phyloP scores from a whole-genome alignment of 2,113 vertebrate genomes.

The Dipodomys ordii region DNA sequence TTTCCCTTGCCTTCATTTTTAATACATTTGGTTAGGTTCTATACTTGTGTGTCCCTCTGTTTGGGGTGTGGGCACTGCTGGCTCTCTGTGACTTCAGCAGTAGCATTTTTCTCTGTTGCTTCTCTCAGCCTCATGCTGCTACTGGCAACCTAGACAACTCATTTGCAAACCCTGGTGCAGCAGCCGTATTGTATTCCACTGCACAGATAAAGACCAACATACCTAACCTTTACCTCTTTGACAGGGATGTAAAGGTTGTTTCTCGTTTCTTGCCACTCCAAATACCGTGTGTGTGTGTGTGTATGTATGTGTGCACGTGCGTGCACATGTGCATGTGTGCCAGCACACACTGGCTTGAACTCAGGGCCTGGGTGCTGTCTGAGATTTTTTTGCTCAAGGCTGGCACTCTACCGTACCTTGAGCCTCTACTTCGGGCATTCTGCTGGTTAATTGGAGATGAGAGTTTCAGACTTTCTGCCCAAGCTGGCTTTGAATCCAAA shows the following conservation, averaged over 20 bases:
- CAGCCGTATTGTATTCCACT: not conserved
- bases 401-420: no score
- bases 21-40: not conserved
- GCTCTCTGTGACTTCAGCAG: no score
- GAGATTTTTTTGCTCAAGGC: no score
- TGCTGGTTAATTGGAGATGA: no score
- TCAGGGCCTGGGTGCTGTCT: no score
- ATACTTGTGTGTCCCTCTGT: not conserved
- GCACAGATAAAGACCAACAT: not conserved
- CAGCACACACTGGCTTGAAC: no score
- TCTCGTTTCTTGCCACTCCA: not conserved
- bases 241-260: not conserved
- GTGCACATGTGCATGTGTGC: no score
- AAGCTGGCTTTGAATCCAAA: no score
- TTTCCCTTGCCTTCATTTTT: not conserved
- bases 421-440: no score
- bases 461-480: no score
- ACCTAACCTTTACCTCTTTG: not conserved
- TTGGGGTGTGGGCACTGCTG: not conserved
- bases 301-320: no score
- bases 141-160: not conserved
- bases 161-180: not conserved
- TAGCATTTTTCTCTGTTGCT: not conserved
- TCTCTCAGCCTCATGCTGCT: not conserved
- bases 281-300: no score